Percentiles rank a stretch among this genome's conserved stretches.
Evolutionary conservation across 2,113 vertebrate species (phyloP).

Genomic region (Lota lota): DNA sequence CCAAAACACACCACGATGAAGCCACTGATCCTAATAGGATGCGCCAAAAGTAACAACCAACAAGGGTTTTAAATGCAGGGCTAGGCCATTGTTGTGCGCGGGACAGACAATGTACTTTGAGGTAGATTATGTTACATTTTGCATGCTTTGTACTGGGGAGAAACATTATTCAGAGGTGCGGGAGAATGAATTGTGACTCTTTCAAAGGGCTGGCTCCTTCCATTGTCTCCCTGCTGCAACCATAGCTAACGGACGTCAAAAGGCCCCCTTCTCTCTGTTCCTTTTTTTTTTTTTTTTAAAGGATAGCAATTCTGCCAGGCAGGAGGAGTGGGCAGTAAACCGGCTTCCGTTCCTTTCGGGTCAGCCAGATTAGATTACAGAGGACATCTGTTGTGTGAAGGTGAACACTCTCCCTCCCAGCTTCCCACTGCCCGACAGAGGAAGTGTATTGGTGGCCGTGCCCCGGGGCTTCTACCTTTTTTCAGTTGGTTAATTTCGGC

Average conservation of each 20-base stretch:
- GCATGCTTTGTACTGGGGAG: conserved; percentile 73
- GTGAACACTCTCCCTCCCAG: conserved; percentile 43
- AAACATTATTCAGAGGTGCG: conserved; percentile 65
- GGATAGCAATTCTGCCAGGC: conserved; percentile 48
- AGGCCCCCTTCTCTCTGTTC: conserved; percentile 47
- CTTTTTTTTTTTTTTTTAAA: conserved; percentile 57
- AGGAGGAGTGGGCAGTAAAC: conserved; percentile 63
- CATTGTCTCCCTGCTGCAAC: conserved; percentile 67
- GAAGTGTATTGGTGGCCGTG: conserved; percentile 41
- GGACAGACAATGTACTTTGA: conserved; percentile 68
- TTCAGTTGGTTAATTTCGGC: conserved; percentile 27
- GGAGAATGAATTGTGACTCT: conserved; percentile 68
- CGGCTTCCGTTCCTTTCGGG: conserved; percentile 41
- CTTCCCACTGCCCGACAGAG: conserved; percentile 53
- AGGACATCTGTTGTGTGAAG: conserved; percentile 67
- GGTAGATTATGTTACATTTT: conserved; percentile 74
- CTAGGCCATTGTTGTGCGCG: conserved; percentile 49
- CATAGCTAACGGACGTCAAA: conserved; percentile 68
- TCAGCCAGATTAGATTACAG: conserved; percentile 61
- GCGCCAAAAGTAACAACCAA: too few relatives aligned
- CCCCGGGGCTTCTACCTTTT: conserved; percentile 44
- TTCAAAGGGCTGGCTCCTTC: conserved; percentile 70
- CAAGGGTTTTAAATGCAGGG: neutral
- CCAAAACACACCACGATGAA: too few relatives aligned
- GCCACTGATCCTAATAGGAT: too few relatives aligned